Conservation (phyloP, 1,140 invertebrate species). For the Holotrichia oblita region DNA sequence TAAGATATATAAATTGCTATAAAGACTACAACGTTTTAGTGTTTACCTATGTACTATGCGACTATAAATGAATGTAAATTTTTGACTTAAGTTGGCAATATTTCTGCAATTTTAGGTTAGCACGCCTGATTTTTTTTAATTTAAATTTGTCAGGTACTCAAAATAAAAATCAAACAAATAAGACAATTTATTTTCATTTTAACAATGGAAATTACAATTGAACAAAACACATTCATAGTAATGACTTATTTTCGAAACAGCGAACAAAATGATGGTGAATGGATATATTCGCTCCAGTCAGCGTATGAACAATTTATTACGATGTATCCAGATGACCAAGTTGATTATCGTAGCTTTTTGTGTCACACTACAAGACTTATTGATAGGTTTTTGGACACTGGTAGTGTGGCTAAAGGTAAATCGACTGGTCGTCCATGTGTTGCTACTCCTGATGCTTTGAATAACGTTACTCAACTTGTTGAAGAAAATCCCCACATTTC, state of each 20-base stretch:
- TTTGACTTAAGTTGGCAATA: conserved; percentile 6
- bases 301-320: conserved; percentile 5
- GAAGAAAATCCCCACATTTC: conserved; percentile 12
- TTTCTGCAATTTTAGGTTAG: conserved; percentile 13
- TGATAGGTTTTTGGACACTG: conserved; percentile 5
- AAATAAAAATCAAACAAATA: conserved; percentile 10
- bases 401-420: conserved; percentile 1
- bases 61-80: conserved; percentile 14
- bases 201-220: conserved; percentile 21
- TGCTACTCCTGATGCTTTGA: conserved; percentile 11
- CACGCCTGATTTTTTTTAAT: background rate
- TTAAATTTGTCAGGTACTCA: conserved; percentile 13
- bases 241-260: conserved; percentile 26
- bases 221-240: conserved; percentile 16
- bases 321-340: conserved; percentile 1
- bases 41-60: conserved; percentile 7
- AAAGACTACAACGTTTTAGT: conserved; percentile 13
- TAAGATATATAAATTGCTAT: background rate
- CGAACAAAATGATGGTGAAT: conserved; percentile 11
- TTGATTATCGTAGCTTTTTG: conserved; percentile 5
- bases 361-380: conserved; percentile 12
- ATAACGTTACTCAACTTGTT: conserved; percentile 8
- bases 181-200: conserved; percentile 17
- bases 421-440: conserved; percentile 10
- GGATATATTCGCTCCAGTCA: conserved; percentile 21